Evolutionary conservation across 1,140 invertebrate species (phyloP).

Genomic region (Scaptodrosophila lebanonensis): DNA sequence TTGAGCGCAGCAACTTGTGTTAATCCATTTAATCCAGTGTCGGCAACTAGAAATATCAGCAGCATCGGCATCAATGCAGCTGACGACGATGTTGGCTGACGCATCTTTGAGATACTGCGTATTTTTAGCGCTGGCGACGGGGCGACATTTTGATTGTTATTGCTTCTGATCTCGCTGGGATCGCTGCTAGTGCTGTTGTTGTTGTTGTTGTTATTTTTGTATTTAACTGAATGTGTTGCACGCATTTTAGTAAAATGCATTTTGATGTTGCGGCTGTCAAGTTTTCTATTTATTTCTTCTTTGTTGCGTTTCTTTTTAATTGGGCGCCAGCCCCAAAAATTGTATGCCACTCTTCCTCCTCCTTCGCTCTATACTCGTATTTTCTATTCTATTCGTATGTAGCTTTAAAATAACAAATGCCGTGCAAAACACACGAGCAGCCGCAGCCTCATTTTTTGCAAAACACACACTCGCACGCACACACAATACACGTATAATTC

Average conservation of each 20-base stretch:
- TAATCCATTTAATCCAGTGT: slow-evolving; percentile 70
- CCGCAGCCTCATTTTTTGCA: too few species aligned
- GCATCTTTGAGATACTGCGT: slow-evolving; percentile 39
- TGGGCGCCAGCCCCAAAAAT: slow-evolving; percentile 14
- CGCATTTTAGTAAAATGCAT: slow-evolving; percentile 58
- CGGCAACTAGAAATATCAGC: slow-evolving; percentile 37
- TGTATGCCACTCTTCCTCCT: slow-evolving; percentile 5
- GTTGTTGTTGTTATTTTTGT: slow-evolving; percentile 25
- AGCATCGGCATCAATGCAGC: slow-evolving; percentile 13
- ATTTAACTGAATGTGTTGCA: slow-evolving; percentile 26
- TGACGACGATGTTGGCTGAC: slow-evolving; percentile 28
- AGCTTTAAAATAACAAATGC: background rate
- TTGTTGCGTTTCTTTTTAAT: slow-evolving; percentile 20
- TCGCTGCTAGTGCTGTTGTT: slow-evolving; percentile 35
- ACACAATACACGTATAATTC: too few species aligned
- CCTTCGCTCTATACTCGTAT: slow-evolving; percentile 33
- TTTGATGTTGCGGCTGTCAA: slow-evolving; percentile 61
- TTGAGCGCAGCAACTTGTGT: slow-evolving; percentile 70
- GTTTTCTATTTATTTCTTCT: slow-evolving; percentile 23
- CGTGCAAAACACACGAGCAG: background rate
- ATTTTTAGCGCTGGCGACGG: slow-evolving; percentile 55
- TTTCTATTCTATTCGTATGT: background rate
- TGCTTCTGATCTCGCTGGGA: slow-evolving; percentile 25
- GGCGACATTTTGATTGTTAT: slow-evolving; percentile 61
- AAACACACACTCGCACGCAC: too few species aligned